These are phyloP conservation scores for Reticulitermes speratus DNA, from an alignment of 1,140 invertebrate genomes.

Conservation along the genomic window DNA sequence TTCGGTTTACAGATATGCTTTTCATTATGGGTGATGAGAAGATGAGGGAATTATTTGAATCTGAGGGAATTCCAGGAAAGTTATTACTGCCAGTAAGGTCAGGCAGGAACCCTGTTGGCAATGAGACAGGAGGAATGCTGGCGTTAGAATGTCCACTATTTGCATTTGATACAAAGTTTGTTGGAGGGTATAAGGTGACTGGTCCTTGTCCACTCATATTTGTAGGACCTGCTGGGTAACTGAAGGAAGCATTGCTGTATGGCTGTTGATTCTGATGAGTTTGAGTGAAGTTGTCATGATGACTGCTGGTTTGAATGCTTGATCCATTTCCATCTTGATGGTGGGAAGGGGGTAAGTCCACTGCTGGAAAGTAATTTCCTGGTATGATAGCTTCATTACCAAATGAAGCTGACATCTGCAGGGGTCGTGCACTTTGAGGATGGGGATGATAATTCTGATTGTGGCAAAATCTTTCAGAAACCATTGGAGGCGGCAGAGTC, in stretches of 20 bases:
- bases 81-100: neutral
- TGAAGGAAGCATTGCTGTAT: neutral
- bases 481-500: conserved; percentile 30
- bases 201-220: neutral
- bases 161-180: conserved; percentile 19
- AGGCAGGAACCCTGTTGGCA: neutral
- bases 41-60: conserved; percentile 8
- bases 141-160: neutral
- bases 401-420: conserved; percentile 14
- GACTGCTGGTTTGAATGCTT: neutral
- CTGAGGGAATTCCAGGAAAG: neutral
- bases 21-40: conserved; percentile 10
- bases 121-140: neutral
- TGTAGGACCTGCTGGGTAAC: neutral
- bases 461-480: conserved; percentile 30
- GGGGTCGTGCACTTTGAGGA: neutral
- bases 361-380: conserved; percentile 15
- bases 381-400: neutral
- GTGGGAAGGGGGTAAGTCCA: neutral
- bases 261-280: conserved; percentile 17
- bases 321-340: neutral
- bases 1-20: neutral
- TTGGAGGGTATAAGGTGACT: neutral
- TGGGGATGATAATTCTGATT: conserved; percentile 21
- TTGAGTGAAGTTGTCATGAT: neutral